These are phyloP conservation scores for Limnodromus scolopaceus DNA, from an alignment of 2,797 vertebrate genomes.

Conservation along the genomic window DNA sequence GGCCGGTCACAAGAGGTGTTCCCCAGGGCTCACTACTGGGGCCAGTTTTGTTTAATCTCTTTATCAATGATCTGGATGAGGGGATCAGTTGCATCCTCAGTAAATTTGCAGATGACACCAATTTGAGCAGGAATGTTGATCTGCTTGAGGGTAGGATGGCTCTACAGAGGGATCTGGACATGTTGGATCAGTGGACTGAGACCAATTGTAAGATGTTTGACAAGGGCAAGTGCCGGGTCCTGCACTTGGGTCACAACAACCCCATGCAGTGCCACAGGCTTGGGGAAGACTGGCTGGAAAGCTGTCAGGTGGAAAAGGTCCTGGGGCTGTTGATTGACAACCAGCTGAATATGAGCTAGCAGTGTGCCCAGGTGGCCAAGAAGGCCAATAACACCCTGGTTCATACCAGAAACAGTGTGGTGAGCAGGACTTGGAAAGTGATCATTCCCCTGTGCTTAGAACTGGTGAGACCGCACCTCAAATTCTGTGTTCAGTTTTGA, in stretches of 20 bases:
- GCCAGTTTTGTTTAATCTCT: not conserved
- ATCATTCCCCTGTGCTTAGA: no score
- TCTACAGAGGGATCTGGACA: not conserved
- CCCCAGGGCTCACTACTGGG: not conserved
- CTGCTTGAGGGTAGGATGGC: not conserved
- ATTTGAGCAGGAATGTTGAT: not conserved
- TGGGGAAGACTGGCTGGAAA: not conserved
- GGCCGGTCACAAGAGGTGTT: no score
- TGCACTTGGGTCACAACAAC: not conserved
- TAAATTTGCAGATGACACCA: no score
- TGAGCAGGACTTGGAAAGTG: not conserved
- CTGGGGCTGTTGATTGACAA: not conserved
- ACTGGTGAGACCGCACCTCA: not conserved
- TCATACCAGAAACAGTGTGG: not conserved
- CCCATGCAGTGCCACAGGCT: not conserved
- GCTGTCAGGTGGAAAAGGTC: not conserved
- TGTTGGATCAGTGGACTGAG: no score
- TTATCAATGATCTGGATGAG: not conserved
- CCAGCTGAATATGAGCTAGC: not conserved
- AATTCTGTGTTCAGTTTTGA: not conserved
- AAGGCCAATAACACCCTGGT: not conserved
- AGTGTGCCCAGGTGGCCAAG: not conserved
- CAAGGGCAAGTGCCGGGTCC: not conserved
- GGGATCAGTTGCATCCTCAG: not conserved
- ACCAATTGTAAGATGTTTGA: not conserved